These are phyloP conservation scores for Trichacis sp. DNA, from an alignment of 2,888 invertebrate species.

Conservation along the genomic window DNA sequence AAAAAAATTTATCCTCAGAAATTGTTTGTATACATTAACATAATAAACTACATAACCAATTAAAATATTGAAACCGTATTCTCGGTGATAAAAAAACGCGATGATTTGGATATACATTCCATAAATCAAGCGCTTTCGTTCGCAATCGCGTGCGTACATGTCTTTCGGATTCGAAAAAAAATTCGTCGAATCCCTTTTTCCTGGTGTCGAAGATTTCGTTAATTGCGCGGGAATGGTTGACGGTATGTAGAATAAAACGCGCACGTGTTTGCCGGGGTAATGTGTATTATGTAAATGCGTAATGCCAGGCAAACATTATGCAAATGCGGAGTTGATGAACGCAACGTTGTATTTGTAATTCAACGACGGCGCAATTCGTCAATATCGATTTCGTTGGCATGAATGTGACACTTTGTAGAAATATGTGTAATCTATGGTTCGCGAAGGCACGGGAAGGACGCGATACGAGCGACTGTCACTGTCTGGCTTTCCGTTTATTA, in stretches of 20 bases:
- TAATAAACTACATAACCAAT: too few species aligned
- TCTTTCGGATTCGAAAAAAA: too few species aligned
- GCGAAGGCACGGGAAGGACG: slow-evolving; percentile 9
- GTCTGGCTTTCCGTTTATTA: slow-evolving; percentile 33
- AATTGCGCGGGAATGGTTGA: not conserved
- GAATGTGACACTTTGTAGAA: slow-evolving; percentile 29
- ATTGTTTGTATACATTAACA: too few species aligned
- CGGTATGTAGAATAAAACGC: not conserved
- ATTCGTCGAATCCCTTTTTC: too few species aligned
- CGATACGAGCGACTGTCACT: slow-evolving; percentile 17
- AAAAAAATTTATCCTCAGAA: too few species aligned
- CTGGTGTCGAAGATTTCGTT: not conserved
- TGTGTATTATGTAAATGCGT: slow-evolving; percentile 11
- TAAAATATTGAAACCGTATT: too few species aligned
- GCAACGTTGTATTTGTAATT: not conserved
- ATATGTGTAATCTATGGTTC: slow-evolving; percentile 14
- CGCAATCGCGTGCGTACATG: too few species aligned
- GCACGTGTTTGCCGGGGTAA: not conserved
- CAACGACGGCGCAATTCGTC: slow-evolving; percentile 22
- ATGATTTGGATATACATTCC: too few species aligned
- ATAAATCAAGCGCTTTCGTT: too few species aligned
- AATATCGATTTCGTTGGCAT: slow-evolving; percentile 38
- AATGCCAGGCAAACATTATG: slow-evolving; percentile 17
- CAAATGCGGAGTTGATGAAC: slow-evolving; percentile 14
- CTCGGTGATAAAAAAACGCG: too few species aligned